Evolutionary conservation across 2,888 invertebrate genomes (phyloP), one percentile per base, ranked within the genome.

Genomic region (Luperina testacea): DNA sequence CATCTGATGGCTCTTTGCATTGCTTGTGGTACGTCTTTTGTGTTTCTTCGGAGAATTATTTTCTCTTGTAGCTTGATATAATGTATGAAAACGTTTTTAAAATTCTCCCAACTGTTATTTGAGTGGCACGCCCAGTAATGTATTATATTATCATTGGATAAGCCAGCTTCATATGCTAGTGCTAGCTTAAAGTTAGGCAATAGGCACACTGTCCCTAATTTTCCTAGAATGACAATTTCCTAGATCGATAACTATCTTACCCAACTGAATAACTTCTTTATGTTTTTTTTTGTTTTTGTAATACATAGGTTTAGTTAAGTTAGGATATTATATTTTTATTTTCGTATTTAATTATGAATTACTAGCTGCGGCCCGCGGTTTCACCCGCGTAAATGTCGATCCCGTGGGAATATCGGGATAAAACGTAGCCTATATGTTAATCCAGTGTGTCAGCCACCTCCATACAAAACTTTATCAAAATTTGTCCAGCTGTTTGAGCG

Each of bases 21-120:
- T 24, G 24, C 20, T 27, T 53, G 53, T 53, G 15, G 45, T 27
- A 42, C 45, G 17, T 45, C 82, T 77, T 81, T 81, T 81, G 77
- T 71, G 15, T 53, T n/a, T 32, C 45, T 71, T 38, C 24, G 8
- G 38, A 38, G 38, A 53, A n/a, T 20, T n/a, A 71, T 57, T 57
- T 71, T 57, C 71, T 38, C 53, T 38, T 17, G 8, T 24, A 53
- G 11, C 20, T 69, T 48, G 15, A 15, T 48, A 48, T 48, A 15
- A 3, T 1, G 15, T 59, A 59, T 27, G 59, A n/a, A 61, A 27
- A 27, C 15, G 15, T 27, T n/a, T 53, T 57, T 71, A 11, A 57
- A 17, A 17, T 71, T 70, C 24, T 17, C 17, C 0, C n/a, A 17
- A n/a, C n/a, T 38, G 11, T 24, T 67, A 15, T 5, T 68, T n/a